A percentile compares a stretch with the other conserved stretches of the same genome.
phyloP scores from a whole-genome alignment of 2,113 vertebrate species.

The Esox niger region DNA sequence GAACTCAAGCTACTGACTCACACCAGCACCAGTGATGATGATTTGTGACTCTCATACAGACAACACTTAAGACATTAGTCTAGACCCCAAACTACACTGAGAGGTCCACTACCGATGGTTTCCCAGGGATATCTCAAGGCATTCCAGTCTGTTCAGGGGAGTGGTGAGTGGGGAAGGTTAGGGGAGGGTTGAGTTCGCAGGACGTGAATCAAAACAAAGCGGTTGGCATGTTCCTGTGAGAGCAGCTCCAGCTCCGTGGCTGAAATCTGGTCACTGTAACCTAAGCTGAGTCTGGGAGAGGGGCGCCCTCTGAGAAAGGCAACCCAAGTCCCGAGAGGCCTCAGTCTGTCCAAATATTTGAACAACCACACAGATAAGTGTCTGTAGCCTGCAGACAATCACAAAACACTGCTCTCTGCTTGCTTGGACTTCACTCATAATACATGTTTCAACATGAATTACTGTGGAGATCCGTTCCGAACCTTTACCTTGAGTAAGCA shows the following conservation, averaged over 20 bases:
- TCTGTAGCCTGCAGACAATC: slow-evolving; percentile 13
- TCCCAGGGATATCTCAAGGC: slow-evolving; percentile 7
- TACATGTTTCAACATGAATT: too few relatives aligned
- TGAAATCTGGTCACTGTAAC: slow-evolving; percentile 9
- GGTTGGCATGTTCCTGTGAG: slow-evolving; percentile 10
- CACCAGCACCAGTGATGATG: neutral
- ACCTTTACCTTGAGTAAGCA: too few relatives aligned
- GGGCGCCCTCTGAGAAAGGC: slow-evolving; percentile 3
- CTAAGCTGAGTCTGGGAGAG: slow-evolving; percentile 10
- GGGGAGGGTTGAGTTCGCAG: neutral
- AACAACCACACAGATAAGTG: slow-evolving; percentile 11
- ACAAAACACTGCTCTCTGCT: neutral
- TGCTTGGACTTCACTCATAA: neutral
- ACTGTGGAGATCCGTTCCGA: too few relatives aligned
- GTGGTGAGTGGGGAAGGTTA: neutral
- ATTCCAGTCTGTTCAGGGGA: neutral
- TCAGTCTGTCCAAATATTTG: slow-evolving; percentile 8
- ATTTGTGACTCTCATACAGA: slow-evolving; percentile 1
- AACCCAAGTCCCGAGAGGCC: slow-evolving; percentile 1
- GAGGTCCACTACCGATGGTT: neutral
- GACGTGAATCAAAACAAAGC: slow-evolving; percentile 13
- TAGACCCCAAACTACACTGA: neutral
- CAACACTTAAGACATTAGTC: neutral
- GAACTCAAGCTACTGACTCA: slow-evolving; percentile 9
- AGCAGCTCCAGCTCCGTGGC: neutral